Evolutionary conservation across 1,140 invertebrate genomes (phyloP).

Genomic region (Trichonephila clavata): DNA sequence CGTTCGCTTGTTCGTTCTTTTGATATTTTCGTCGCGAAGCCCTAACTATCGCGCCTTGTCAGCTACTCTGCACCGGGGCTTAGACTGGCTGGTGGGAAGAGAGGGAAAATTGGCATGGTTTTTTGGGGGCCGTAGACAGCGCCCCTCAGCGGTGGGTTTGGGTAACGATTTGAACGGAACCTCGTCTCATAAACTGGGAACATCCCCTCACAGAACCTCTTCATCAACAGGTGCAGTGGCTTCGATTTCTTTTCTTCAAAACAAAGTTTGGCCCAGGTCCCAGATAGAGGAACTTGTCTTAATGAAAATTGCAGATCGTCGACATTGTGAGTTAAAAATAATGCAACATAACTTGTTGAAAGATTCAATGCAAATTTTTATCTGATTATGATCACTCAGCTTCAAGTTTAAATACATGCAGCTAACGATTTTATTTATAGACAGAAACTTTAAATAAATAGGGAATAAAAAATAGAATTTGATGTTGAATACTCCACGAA

Average conservation of each 20-base stretch:
- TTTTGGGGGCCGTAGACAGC: constrained; percentile 39
- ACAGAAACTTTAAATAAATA: no score
- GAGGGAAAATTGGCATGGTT: constrained; percentile 51
- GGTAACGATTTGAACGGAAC: neutral
- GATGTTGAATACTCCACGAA: no score
- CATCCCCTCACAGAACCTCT: neutral
- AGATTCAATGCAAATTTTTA: neutral
- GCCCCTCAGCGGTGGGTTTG: constrained; percentile 34
- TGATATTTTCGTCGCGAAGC: neutral
- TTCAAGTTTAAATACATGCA: neutral
- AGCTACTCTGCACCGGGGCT: neutral
- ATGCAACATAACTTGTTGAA: neutral
- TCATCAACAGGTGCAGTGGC: constrained; percentile 43
- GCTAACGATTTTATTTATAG: no score
- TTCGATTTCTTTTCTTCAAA: neutral
- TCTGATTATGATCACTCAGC: neutral
- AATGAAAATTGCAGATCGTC: neutral
- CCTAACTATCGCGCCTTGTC: neutral
- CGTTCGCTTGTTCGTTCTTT: neutral
- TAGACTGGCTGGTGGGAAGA: neutral
- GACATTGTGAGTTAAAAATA: constrained; percentile 20
- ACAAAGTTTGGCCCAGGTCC: neutral
- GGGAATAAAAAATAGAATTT: no score
- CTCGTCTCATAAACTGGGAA: neutral
- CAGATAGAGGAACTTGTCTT: neutral